A percentile compares a stretch with the other conserved stretches of the same genome.
These are phyloP conservation scores for Apantesis nais DNA, from an alignment of 2,888 invertebrate genomes.

Conservation along the genomic window DNA sequence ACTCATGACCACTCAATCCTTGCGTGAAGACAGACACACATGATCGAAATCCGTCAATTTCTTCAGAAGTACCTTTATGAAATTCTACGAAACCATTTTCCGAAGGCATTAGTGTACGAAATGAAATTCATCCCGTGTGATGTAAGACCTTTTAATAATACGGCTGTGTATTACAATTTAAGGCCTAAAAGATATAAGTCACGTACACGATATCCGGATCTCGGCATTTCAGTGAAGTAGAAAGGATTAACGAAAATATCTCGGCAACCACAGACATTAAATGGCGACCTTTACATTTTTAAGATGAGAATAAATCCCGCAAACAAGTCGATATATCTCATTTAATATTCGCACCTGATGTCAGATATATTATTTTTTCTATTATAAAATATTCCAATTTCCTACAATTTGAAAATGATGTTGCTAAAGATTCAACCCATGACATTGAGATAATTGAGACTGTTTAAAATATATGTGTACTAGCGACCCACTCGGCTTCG, in stretches of 20 bases:
- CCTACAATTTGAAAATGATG: conserved; percentile 24
- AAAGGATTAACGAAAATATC: conserved; percentile 20
- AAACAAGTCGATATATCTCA: background rate
- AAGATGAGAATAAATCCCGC: background rate
- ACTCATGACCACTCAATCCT: background rate
- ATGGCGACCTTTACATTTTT: background rate
- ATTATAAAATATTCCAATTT: conserved; percentile 5
- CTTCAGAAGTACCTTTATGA: background rate
- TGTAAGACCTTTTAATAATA: conserved; percentile 11
- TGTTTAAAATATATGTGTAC: too few species aligned
- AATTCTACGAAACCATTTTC: conserved; percentile 15
- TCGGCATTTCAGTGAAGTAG: conserved; percentile 11
- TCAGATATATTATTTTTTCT: background rate
- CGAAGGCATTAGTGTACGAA: background rate
- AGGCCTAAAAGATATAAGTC: conserved; percentile 24
- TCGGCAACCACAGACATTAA: conserved; percentile 10
- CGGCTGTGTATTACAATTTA: conserved; percentile 19
- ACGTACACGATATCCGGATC: conserved; percentile 24
- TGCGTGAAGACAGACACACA: background rate
- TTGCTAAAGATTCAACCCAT: conserved; percentile 23
- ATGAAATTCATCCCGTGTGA: conserved; percentile 1
- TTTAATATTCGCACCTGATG: background rate
- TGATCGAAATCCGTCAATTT: background rate
- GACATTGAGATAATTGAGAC: conserved; percentile 28
- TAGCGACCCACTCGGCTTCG: too few species aligned